A percentile compares a stretch with the other conserved stretches of the same genome.
Conservation (phyloP, 2,797 vertebrate species). For the Rhabdomys pumilio region DNA sequence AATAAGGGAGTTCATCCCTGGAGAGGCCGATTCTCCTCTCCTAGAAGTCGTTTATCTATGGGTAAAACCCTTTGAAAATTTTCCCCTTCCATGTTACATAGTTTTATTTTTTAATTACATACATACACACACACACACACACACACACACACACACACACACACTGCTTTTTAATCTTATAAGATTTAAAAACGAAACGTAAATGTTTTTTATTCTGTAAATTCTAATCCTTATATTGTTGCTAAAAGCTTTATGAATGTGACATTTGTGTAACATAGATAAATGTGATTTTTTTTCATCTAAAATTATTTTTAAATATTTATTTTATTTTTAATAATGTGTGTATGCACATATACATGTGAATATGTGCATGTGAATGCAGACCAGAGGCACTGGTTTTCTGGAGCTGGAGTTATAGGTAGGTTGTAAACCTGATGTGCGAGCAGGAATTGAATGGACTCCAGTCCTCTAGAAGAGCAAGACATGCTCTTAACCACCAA, state of each 20-base stretch:
- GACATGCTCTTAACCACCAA: not conserved
- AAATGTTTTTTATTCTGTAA: slow-evolving; percentile 59
- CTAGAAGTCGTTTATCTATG: not conserved
- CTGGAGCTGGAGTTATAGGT: not conserved
- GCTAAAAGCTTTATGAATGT: slow-evolving; percentile 25
- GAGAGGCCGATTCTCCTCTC: not conserved
- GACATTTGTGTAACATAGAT: not conserved
- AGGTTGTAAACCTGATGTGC: not conserved
- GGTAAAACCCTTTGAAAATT: not conserved
- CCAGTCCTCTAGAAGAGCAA: not conserved
- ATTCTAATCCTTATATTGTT: slow-evolving; percentile 40
- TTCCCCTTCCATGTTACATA: not conserved
- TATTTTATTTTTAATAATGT: not conserved
- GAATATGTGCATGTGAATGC: not conserved
- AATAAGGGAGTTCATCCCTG: not conserved
- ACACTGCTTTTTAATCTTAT: slow-evolving; percentile 39
- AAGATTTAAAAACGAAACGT: slow-evolving; percentile 67
- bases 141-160: not conserved
- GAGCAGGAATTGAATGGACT: not conserved
- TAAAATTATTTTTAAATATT: slow-evolving; percentile 5
- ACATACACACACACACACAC: not conserved
- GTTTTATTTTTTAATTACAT: slow-evolving; percentile 42
- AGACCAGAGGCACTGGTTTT: not conserved
- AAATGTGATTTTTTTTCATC: not conserved
- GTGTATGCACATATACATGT: not conserved